Evolutionary conservation across 2,888 invertebrate genomes (phyloP), one percentile per base, ranked within the genome.

Genomic region (Pantelozetes paolii): DNA sequence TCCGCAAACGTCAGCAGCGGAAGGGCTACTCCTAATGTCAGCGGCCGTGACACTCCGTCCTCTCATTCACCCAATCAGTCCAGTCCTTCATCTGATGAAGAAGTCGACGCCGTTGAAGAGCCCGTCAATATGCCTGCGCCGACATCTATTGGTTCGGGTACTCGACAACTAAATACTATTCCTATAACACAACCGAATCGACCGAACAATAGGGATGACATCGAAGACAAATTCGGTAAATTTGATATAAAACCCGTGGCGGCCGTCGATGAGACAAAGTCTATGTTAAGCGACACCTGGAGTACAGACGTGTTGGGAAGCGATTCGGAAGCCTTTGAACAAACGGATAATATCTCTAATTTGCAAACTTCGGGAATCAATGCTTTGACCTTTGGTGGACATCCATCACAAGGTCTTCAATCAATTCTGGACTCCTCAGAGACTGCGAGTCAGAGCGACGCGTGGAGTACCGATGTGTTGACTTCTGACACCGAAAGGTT

Each of bases 231-330:
- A 82, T 98, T 98, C 85, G 96, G 97, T 82, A 96, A 97, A 84
- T 98, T 98, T 83, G 96, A 96, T 82, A 92, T 98, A 45, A 94
- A 91, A 83, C 86, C 86, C 73, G 80, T 86, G 48, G 85, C 86
- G 76, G 85, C 87, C 83, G 92, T 91, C 1, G 97, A 97, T 82
- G 98, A 98, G 83, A 95, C 95, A 0, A 90, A 95, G 79, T 97
- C 96, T 48, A 89, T 97, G 80, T 95, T 98, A 79, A 95, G 95
- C 67, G 98, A 99, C 82, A 96, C 96, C 0, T 98, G 98, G 98
- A 95, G 95, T 78, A 98, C 98, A 0, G 98, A 98, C 83, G 98
- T 98, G 67, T 83, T 97, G 74, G 96, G 96, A 0, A 95, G 94
- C 73, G 98, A 98, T 83, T 94, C 94, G 15, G 98, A 98, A 84